These are phyloP conservation scores for Laupala kohalensis DNA, from an alignment of 1,140 invertebrate species.

Conservation along the genomic window DNA sequence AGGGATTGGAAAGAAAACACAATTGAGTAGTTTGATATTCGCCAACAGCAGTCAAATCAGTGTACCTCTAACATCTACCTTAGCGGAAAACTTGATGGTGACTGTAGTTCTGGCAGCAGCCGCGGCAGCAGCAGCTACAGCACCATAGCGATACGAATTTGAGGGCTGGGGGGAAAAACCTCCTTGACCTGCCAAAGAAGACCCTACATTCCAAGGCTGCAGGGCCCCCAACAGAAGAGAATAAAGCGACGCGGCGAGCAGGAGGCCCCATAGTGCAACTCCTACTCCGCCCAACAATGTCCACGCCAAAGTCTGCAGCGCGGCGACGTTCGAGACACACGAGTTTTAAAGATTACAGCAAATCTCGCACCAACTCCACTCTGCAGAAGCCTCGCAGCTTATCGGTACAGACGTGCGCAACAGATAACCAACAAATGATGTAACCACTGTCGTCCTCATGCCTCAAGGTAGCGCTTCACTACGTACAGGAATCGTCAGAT, in stretches of 20 bases:
- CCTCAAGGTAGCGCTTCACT: too few relatives aligned
- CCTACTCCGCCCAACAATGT: neutral
- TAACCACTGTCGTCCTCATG: too few relatives aligned
- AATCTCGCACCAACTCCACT: too few relatives aligned
- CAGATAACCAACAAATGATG: too few relatives aligned
- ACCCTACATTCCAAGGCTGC: neutral
- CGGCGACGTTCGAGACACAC: too few relatives aligned
- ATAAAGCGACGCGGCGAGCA: slow-evolving; percentile 2
- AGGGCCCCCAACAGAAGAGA: neutral
- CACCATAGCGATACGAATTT: neutral
- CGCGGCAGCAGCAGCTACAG: neutral
- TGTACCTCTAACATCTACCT: too few relatives aligned
- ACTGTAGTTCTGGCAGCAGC: neutral
- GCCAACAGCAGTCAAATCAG: too few relatives aligned
- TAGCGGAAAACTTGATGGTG: neutral
- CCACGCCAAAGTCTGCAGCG: slow-evolving; percentile 1
- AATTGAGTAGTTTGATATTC: too few relatives aligned
- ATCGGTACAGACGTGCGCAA: too few relatives aligned
- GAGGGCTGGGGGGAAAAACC: neutral
- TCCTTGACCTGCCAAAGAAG: neutral
- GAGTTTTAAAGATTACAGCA: neutral
- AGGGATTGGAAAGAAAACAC: too few relatives aligned
- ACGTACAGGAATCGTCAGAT: too few relatives aligned
- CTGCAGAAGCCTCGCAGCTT: neutral
- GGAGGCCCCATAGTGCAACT: neutral